phyloP scores from a whole-genome alignment of 1,140 invertebrate species.

The Drosophila kurseongensis region DNA sequence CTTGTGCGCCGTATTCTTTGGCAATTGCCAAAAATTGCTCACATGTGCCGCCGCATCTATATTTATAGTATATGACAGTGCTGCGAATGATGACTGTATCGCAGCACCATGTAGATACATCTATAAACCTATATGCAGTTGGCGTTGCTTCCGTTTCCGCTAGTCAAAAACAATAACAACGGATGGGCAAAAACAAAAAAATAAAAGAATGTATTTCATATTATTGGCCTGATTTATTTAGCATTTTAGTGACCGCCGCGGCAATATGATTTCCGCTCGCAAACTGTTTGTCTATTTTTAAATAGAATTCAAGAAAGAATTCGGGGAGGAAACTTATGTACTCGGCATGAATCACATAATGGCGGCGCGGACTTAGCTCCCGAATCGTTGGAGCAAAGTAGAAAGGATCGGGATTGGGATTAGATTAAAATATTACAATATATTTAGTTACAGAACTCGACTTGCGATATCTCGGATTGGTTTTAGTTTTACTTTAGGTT shows the following conservation, averaged over 20 bases:
- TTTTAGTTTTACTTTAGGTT: slow-evolving; percentile 28
- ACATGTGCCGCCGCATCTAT: slow-evolving; percentile 54
- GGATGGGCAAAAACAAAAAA: neutral
- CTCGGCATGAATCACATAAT: slow-evolving; percentile 57
- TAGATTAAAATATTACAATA: neutral
- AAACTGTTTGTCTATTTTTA: slow-evolving; percentile 68
- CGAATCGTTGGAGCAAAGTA: slow-evolving; percentile 13
- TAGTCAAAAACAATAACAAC: slow-evolving; percentile 14
- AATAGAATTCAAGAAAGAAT: slow-evolving; percentile 62
- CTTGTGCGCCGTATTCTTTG: slow-evolving; percentile 44
- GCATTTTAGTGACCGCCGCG: slow-evolving; percentile 47
- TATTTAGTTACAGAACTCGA: slow-evolving; percentile 12
- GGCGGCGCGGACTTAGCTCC: slow-evolving; percentile 29
- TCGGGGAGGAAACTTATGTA: slow-evolving; percentile 43
- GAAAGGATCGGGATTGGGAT: slow-evolving; percentile 13
- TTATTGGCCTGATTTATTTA: slow-evolving; percentile 48
- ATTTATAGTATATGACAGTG: slow-evolving; percentile 32
- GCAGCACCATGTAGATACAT: slow-evolving; percentile 15
- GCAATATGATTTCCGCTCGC: slow-evolving; percentile 72
- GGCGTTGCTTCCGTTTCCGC: slow-evolving; percentile 71
- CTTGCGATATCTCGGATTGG: neutral
- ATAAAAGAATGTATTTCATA: slow-evolving; percentile 38
- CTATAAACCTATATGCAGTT: slow-evolving; percentile 39
- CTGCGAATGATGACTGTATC: slow-evolving; percentile 38
- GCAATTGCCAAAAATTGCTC: slow-evolving; percentile 54